These are phyloP conservation scores for Formica aserva DNA, from an alignment of 2,888 invertebrate species.

Conservation along the genomic window DNA sequence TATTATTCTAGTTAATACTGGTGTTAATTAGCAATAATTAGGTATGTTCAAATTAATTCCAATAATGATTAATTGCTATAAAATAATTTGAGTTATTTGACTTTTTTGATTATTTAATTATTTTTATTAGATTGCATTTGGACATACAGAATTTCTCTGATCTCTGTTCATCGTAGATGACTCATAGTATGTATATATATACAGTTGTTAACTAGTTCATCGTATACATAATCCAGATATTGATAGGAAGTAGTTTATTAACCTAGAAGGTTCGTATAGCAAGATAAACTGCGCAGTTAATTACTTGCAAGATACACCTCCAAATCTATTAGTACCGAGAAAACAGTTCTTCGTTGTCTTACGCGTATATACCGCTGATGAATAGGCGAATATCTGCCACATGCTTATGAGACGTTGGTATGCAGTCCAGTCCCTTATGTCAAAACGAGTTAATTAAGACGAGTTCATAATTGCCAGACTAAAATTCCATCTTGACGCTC, in stretches of 20 bases:
- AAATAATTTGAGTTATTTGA: not conserved
- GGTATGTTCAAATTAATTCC: not conserved
- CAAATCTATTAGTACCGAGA: conserved; percentile 52
- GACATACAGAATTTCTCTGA: not conserved
- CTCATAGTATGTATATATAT: not conserved
- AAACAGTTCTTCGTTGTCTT: conserved; percentile 48
- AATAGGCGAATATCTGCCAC: conserved; percentile 37
- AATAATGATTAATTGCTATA: not conserved
- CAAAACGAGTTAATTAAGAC: conserved; percentile 41
- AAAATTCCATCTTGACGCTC: not conserved
- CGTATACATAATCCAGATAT: conserved; percentile 36
- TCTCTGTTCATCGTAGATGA: not conserved
- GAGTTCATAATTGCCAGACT: conserved; percentile 12
- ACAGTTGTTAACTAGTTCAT: conserved; percentile 14
- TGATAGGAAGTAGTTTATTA: conserved; percentile 35
- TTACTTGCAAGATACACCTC: conserved; percentile 51
- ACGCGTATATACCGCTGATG: conserved; percentile 18
- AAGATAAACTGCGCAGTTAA: conserved; percentile 53
- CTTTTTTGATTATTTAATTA: not conserved
- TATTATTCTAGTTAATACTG: conserved; percentile 14
- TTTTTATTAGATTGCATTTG: not conserved
- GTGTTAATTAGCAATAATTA: not conserved
- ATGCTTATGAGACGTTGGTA: conserved; percentile 50
- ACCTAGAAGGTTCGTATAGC: conserved; percentile 14
- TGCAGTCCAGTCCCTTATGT: conserved; percentile 37